These are phyloP conservation scores for Dascillus cervinus DNA, from an alignment of 2,888 invertebrate species.

Conservation along the genomic window DNA sequence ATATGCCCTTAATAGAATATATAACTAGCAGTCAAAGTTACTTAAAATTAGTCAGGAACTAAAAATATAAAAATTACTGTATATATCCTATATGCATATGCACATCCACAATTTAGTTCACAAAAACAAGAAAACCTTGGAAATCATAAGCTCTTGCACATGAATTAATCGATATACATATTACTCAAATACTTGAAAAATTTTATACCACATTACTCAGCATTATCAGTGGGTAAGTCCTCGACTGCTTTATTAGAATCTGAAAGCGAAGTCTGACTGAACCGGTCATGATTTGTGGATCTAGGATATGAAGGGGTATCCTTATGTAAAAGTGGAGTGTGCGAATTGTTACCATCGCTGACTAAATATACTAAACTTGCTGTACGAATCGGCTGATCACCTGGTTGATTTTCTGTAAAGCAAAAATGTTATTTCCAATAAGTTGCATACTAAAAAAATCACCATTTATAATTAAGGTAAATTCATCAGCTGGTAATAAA, in stretches of 20 bases:
- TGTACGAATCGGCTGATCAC: slow-evolving; percentile 18
- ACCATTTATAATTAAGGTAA: slow-evolving; percentile 29
- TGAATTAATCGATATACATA: no score
- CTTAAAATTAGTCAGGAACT: slow-evolving; percentile 23
- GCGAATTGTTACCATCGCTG: slow-evolving; percentile 23
- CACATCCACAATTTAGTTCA: no score
- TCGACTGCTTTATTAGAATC: slow-evolving; percentile 7
- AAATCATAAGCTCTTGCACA: no score
- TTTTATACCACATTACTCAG: no score
- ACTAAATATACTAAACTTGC: slow-evolving; percentile 26
- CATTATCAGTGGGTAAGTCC: slow-evolving; percentile 5
- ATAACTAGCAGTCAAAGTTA: slow-evolving; percentile 20
- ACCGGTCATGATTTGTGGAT: slow-evolving; percentile 37
- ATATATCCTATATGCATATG: no score
- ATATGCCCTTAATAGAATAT: slow-evolving; percentile 17
- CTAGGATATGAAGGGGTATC: slow-evolving; percentile 21
- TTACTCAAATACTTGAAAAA: no score
- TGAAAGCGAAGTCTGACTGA: slow-evolving; percentile 5
- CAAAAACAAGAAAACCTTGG: no score
- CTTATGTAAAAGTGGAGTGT: slow-evolving; percentile 30
- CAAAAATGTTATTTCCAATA: no score
- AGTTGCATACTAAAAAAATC: slow-evolving; percentile 3
- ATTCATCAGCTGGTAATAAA: slow-evolving; percentile 33
- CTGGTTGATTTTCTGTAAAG: slow-evolving; percentile 18
- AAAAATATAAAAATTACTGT: slow-evolving; percentile 24